phyloP scores from a whole-genome alignment of 2,888 invertebrate species.

The Cryptocheilus praepositus region DNA sequence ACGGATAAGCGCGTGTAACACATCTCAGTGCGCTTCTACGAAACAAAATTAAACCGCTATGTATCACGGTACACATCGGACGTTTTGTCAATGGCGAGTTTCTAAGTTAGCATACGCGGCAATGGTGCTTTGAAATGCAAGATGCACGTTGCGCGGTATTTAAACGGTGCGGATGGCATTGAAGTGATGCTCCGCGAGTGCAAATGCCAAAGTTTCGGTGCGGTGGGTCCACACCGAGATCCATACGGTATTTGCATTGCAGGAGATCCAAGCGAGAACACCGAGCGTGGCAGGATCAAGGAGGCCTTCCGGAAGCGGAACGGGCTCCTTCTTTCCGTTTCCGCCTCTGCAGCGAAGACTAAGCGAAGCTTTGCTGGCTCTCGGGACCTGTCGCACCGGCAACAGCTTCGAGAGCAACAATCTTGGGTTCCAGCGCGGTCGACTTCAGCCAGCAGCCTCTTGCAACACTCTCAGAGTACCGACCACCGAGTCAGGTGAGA shows the following conservation, averaged over 20 bases:
- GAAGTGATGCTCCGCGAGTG: too few species aligned
- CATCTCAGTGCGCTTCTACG: too few species aligned
- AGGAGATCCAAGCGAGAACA: conserved; percentile 87
- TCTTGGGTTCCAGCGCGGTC: conserved; percentile 72
- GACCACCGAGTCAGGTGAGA: conserved; percentile 72
- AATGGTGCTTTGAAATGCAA: too few species aligned
- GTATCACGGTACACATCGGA: too few species aligned
- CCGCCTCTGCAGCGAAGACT: conserved; percentile 77
- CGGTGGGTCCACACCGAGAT: too few species aligned
- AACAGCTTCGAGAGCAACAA: conserved; percentile 66
- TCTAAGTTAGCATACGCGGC: too few species aligned
- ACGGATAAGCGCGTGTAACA: too few species aligned
- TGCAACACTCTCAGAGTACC: conserved; percentile 83
- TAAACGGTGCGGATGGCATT: too few species aligned
- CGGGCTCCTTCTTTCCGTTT: conserved; percentile 74
- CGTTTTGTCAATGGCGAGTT: too few species aligned
- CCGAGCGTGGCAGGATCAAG: conserved; percentile 87
- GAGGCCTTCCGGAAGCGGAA: conserved; percentile 81
- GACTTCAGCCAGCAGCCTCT: conserved; percentile 80
- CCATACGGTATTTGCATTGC: conserved; percentile 14
- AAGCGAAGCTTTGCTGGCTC: conserved; percentile 78
- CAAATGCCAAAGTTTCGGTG: too few species aligned
- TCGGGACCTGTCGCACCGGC: conserved; percentile 65
- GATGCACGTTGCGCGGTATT: too few species aligned
- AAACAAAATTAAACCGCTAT: too few species aligned